phyloP scores from a whole-genome alignment of 1,140 invertebrate species.

The Mesaphorura yosii region DNA sequence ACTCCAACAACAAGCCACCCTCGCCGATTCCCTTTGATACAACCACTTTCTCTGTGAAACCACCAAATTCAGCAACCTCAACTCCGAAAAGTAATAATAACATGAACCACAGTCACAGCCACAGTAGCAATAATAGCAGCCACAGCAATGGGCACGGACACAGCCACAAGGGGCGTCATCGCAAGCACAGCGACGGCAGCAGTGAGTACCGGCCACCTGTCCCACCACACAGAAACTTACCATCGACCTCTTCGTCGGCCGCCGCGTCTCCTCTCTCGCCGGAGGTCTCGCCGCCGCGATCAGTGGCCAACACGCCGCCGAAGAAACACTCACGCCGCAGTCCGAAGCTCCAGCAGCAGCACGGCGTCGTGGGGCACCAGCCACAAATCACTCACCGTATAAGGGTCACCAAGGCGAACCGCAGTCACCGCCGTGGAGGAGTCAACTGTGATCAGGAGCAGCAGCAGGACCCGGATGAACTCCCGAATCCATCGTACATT shows the following conservation, averaged over 20 bases:
- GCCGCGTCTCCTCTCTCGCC: constrained; percentile 19
- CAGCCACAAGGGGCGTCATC: too few species aligned
- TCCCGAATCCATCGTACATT: constrained; percentile 28
- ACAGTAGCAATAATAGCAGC: constrained; percentile 15
- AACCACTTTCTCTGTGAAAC: constrained; percentile 58
- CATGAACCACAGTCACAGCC: constrained; percentile 6
- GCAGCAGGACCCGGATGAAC: constrained; percentile 15
- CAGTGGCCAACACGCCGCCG: constrained; percentile 38
- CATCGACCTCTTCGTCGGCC: constrained; percentile 24
- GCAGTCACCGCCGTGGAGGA: constrained; percentile 2
- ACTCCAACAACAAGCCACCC: constrained; percentile 32
- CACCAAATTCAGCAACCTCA: constrained; percentile 31
- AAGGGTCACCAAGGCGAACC: neutral
- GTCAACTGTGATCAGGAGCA: neutral
- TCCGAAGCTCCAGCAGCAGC: constrained; percentile 8
- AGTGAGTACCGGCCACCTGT: constrained; percentile 74
- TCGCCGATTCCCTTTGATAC: constrained; percentile 48
- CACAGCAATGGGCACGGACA: constrained; percentile 8
- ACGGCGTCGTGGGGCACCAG: constrained; percentile 31
- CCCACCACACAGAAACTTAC: constrained; percentile 61
- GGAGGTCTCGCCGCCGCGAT: constrained; percentile 32
- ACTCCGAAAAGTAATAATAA: neutral
- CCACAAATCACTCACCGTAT: constrained; percentile 29
- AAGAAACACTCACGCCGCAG: too few species aligned
- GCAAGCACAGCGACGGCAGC: too few species aligned